phyloP scores from a whole-genome alignment of 2,113 vertebrate species.

The Cheilinus undulatus region DNA sequence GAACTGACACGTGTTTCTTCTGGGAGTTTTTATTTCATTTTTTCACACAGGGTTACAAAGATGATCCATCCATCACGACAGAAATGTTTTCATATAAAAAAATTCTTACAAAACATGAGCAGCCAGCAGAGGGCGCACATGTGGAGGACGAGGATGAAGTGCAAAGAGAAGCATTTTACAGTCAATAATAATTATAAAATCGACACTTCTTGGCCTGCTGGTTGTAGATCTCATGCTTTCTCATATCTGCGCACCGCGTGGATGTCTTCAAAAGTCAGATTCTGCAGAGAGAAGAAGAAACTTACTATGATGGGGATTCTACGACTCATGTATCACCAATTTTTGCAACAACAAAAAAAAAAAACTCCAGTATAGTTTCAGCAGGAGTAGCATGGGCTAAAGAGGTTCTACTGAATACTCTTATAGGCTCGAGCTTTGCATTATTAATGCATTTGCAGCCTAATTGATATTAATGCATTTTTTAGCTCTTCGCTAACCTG shows the following conservation, averaged over 20 bases:
- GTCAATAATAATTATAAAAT: conserved; percentile 66
- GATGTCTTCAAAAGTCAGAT: conserved; percentile 89
- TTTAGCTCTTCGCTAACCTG: too few species aligned
- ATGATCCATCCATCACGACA: conserved; percentile 56
- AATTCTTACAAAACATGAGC: conserved; percentile 71
- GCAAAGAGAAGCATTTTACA: conserved; percentile 75
- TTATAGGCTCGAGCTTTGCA: too few species aligned
- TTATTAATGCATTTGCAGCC: too few species aligned
- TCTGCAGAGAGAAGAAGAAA: conserved; percentile 82
- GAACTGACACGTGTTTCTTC: conserved; percentile 1
- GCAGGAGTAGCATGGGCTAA: too few species aligned
- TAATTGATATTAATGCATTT: too few species aligned
- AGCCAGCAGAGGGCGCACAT: conserved; percentile 60
- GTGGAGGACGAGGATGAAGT: conserved; percentile 63
- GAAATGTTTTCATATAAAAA: conserved; percentile 69
- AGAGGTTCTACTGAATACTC: too few species aligned
- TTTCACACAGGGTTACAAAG: conserved; percentile 68
- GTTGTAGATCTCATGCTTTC: conserved; percentile 85
- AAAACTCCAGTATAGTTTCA: too few species aligned
- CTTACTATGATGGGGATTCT: not conserved
- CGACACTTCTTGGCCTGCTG: conserved; percentile 41
- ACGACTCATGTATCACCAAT: not conserved
- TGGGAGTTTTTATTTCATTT: conserved; percentile 70
- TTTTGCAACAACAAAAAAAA: too few species aligned
- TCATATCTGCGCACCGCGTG: conserved; percentile 93